Evolutionary conservation across 2,797 vertebrate genomes (phyloP).

Genomic region (Cercopithecus hamlyni): DNA sequence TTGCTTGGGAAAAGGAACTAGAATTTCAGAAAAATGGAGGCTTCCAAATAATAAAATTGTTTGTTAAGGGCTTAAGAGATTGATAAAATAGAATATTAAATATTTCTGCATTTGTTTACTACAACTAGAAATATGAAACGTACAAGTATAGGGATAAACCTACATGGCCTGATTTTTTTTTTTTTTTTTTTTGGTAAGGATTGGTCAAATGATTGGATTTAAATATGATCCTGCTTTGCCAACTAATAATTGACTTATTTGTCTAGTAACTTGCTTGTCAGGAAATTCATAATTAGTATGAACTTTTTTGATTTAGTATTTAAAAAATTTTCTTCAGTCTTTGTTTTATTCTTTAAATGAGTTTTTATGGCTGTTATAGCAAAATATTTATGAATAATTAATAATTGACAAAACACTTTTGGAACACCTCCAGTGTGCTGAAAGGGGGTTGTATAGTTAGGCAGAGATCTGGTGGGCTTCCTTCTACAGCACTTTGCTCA

Average conservation of each 20-base stretch:
- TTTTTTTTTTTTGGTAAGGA: not conserved
- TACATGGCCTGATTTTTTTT: not conserved
- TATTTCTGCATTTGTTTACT: slow-evolving; percentile 14
- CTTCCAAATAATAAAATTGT: slow-evolving; percentile 43
- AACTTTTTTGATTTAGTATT: not conserved
- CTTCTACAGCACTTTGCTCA: not conserved
- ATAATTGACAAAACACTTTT: not conserved
- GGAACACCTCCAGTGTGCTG: not conserved
- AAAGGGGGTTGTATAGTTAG: not conserved
- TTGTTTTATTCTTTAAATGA: not conserved
- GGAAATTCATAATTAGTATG: not conserved
- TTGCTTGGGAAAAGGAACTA: slow-evolving; percentile 20
- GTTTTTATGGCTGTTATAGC: not conserved
- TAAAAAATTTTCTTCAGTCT: not conserved
- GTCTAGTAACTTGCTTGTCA: slow-evolving; percentile 28
- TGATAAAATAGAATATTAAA: not conserved
- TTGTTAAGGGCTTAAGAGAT: not conserved
- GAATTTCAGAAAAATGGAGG: not conserved
- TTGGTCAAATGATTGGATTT: not conserved
- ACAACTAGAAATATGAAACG: not conserved
- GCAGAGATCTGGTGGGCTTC: fast-evolving
- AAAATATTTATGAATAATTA: not conserved
- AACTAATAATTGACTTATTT: slow-evolving; percentile 68
- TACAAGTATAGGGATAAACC: not conserved
- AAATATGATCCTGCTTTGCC: slow-evolving; percentile 27